A percentile compares a stretch with the other conserved stretches of the same genome.
phyloP scores from a whole-genome alignment of 2,888 invertebrate species.

The Cataglyphis rosenhaueri region DNA sequence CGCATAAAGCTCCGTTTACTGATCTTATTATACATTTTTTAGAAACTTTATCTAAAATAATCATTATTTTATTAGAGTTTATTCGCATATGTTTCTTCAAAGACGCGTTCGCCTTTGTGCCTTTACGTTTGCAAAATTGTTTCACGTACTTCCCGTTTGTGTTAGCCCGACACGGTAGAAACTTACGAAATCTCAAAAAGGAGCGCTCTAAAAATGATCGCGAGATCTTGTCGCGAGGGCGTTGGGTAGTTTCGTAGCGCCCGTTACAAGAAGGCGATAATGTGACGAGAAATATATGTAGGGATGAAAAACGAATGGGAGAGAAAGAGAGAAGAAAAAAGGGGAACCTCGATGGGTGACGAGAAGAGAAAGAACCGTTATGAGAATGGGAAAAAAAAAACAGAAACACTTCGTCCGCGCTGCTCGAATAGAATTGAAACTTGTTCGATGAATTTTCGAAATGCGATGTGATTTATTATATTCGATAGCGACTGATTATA shows the following conservation, averaged over 20 bases:
- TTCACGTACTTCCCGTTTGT: constrained; percentile 67
- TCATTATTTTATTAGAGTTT: neutral
- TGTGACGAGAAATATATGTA: constrained; percentile 36
- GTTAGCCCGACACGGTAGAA: constrained; percentile 53
- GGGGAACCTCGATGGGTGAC: neutral
- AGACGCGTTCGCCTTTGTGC: neutral
- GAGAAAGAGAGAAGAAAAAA: neutral
- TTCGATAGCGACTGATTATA: constrained; percentile 71
- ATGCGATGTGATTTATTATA: constrained; percentile 73
- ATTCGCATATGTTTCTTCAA: neutral
- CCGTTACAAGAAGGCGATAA: constrained; percentile 62
- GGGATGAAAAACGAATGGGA: neutral
- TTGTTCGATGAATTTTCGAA: constrained; percentile 82
- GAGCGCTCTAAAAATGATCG: constrained; percentile 53
- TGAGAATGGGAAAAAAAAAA: constrained; percentile 32
- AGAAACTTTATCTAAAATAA: neutral
- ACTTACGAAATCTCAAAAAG: constrained; percentile 54
- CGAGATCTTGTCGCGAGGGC: constrained; percentile 65
- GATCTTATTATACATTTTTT: neutral
- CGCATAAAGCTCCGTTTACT: neutral
- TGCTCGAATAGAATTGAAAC: constrained; percentile 83
- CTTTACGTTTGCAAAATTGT: constrained; percentile 34
- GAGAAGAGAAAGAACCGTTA: constrained; percentile 34
- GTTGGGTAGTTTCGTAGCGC: constrained; percentile 71
- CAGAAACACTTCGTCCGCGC: constrained; percentile 78